A percentile compares a stretch with the other conserved stretches of the same genome.
These are phyloP conservation scores for Micromesistius poutassou DNA, from an alignment of 2,797 vertebrate species.

Conservation along the genomic window DNA sequence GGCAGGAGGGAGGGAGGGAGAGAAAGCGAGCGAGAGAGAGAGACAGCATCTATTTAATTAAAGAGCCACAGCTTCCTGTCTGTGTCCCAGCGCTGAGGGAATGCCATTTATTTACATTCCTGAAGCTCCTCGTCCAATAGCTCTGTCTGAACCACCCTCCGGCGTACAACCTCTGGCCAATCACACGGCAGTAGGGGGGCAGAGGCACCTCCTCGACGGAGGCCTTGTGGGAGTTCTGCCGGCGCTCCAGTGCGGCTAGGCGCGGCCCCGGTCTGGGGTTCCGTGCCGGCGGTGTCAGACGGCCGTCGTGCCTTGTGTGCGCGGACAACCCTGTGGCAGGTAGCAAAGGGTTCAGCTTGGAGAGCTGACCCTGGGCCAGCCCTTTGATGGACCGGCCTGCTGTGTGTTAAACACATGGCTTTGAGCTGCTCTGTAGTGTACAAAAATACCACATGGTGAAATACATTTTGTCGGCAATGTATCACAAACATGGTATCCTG, in stretches of 20 bases:
- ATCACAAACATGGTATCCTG: too few species aligned
- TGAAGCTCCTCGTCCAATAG: slow-evolving; percentile 42
- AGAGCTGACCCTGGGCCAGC: background rate
- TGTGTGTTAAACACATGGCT: background rate
- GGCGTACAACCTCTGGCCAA: slow-evolving; percentile 45
- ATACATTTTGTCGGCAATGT: background rate
- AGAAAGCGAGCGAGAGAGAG: background rate
- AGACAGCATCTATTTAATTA: slow-evolving; percentile 53
- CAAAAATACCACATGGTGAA: background rate
- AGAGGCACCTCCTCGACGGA: slow-evolving; percentile 38
- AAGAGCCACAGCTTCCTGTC: slow-evolving; percentile 66
- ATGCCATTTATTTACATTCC: slow-evolving; percentile 66
- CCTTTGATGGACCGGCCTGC: background rate
- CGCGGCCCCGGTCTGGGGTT: slow-evolving; percentile 45
- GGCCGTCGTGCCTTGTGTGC: slow-evolving; percentile 53
- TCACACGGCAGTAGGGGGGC: slow-evolving; percentile 33
- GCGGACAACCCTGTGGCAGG: slow-evolving; percentile 32
- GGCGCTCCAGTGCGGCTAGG: slow-evolving; percentile 45
- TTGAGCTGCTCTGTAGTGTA: too few species aligned
- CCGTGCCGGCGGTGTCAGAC: slow-evolving; percentile 55
- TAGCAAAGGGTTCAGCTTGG: slow-evolving; percentile 26
- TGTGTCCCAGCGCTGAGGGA: slow-evolving; percentile 58
- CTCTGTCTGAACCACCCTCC: slow-evolving; percentile 30
- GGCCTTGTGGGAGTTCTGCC: slow-evolving; percentile 52
- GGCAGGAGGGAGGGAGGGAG: background rate